Evolutionary conservation across 2,888 invertebrate species (phyloP).

Genomic region (Eupeodes latifasciatus): DNA sequence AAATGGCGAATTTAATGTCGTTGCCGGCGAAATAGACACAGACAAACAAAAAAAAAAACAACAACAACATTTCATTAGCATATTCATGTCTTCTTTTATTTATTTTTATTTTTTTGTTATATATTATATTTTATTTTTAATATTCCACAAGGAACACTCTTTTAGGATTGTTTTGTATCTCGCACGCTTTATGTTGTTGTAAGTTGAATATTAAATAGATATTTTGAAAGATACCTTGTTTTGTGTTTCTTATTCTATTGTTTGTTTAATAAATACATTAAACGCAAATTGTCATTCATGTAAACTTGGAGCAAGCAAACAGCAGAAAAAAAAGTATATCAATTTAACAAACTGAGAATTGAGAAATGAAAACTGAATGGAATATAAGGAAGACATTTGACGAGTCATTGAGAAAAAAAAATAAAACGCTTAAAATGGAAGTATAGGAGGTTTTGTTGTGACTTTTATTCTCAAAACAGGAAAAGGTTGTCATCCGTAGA

Average conservation of each 20-base stretch:
- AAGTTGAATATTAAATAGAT: conserved; percentile 59
- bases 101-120: conserved; percentile 4
- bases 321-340: neutral
- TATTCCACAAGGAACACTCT: conserved; percentile 33
- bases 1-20: conserved; percentile 36
- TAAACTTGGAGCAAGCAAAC: conserved; percentile 25
- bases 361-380: conserved; percentile 10
- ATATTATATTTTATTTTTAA: neutral
- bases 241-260: neutral
- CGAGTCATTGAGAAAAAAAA: conserved; percentile 27
- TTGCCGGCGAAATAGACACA: conserved; percentile 17
- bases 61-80: conserved; percentile 48
- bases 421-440: conserved; percentile 25
- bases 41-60: conserved; percentile 4
- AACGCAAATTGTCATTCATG: conserved; percentile 36
- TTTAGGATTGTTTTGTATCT: conserved; percentile 21
- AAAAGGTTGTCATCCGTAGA: conserved; percentile 11
- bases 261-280: conserved; percentile 4
- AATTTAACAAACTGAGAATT: conserved; percentile 37
- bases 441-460: conserved; percentile 25
- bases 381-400: conserved; percentile 35
- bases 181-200: conserved; percentile 23
- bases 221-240: conserved; percentile 38
- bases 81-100: conserved; percentile 42
- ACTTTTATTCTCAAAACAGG: neutral